Percentiles rank a stretch among this genome's conserved stretches.
Evolutionary conservation across 2,888 invertebrate genomes (phyloP).

Genomic region (Hypselothyrea guttata): DNA sequence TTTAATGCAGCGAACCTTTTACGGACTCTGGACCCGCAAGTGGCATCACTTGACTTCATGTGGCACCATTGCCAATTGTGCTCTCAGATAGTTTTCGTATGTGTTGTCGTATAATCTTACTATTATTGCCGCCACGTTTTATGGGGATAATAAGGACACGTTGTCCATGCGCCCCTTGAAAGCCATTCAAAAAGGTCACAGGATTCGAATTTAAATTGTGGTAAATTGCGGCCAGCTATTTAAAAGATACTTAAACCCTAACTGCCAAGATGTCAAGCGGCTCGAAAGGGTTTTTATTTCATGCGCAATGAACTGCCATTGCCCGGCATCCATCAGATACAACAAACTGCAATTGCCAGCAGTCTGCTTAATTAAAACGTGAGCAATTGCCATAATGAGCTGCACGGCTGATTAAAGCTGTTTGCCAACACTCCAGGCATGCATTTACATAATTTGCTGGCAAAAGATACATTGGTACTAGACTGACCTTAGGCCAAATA

Average conservation of each 20-base stretch:
- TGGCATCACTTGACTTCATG: constrained; percentile 29
- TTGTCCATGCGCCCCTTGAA: constrained; percentile 38
- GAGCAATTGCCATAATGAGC: constrained; percentile 46
- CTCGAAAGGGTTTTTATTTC: not conserved
- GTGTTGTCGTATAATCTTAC: constrained; percentile 20
- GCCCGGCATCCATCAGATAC: constrained; percentile 19
- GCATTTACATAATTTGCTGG: not conserved
- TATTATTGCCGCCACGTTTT: constrained; percentile 59
- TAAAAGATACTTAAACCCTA: constrained; percentile 10
- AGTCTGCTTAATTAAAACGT: constrained; percentile 60
- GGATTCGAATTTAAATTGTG: constrained; percentile 8
- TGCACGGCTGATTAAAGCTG: constrained; percentile 43
- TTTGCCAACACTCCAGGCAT: constrained; percentile 11
- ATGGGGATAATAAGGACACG: constrained; percentile 55
- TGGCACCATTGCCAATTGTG: constrained; percentile 18
- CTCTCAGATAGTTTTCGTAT: constrained; percentile 10
- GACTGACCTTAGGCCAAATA: constrained; percentile 28
- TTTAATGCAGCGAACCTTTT: constrained; percentile 33
- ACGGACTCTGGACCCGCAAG: constrained; percentile 20
- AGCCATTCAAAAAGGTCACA: constrained; percentile 1
- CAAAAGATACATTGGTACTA: not conserved
- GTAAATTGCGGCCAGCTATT: not conserved
- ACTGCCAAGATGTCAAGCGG: not conserved
- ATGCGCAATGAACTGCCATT: not conserved
- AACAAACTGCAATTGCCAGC: constrained; percentile 3